phyloP scores from a whole-genome alignment of 2,797 vertebrate species.

The Catostomus latipinnis region DNA sequence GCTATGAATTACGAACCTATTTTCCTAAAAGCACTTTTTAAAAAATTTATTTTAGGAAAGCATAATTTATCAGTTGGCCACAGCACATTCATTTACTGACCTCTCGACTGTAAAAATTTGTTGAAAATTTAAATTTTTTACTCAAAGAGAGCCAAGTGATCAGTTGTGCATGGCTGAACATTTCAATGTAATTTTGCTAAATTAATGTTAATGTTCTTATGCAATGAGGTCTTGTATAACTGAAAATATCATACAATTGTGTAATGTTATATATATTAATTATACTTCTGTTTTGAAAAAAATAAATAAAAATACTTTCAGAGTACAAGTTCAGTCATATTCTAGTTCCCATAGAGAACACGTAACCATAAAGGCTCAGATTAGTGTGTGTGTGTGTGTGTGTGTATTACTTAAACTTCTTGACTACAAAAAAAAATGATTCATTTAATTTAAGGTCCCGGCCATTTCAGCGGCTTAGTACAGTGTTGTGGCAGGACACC shows the following conservation, averaged over 20 bases:
- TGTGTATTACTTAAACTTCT: too few species aligned
- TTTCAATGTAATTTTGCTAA: constrained; percentile 13
- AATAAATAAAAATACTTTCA: not conserved
- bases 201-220: not conserved
- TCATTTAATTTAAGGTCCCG: too few species aligned
- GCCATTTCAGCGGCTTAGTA: too few species aligned
- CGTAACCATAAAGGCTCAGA: too few species aligned
- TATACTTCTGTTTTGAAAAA: not conserved
- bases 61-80: constrained; percentile 43
- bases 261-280: too few species aligned
- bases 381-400: too few species aligned
- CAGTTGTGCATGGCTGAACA: constrained; percentile 26
- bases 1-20: constrained; percentile 9
- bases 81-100: constrained; percentile 44
- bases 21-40: constrained; percentile 44
- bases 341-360: not conserved
- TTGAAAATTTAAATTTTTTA: constrained; percentile 39
- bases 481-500: too few species aligned
- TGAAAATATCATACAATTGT: not conserved
- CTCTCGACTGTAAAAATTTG: constrained; percentile 35
- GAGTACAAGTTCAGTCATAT: not conserved
- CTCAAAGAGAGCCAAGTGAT: constrained; percentile 38
- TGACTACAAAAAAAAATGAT: too few species aligned
- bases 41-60: constrained; percentile 47
- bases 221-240: constrained; percentile 4